Percentiles rank a stretch among this genome's conserved stretches.
These are phyloP conservation scores for Zelostemma sp. DNA, from an alignment of 1,140 invertebrate species.

Conservation along the genomic window DNA sequence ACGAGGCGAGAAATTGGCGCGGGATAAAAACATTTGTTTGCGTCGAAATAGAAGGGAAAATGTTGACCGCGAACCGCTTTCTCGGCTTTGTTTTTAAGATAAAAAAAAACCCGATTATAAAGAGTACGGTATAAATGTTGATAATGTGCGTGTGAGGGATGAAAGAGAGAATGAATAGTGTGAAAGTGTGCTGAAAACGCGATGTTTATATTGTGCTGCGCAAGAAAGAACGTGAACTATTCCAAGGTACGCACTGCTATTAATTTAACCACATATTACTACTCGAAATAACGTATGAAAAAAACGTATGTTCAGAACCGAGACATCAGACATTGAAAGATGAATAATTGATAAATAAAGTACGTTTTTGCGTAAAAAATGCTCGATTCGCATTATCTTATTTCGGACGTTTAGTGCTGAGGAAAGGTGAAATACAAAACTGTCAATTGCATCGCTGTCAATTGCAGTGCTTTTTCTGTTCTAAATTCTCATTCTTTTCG, in stretches of 20 bases:
- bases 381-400: slow-evolving; percentile 65
- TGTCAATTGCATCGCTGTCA: slow-evolving; percentile 49
- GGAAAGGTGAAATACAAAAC: slow-evolving; percentile 69
- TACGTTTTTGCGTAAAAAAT: slow-evolving; percentile 67
- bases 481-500: slow-evolving; percentile 6
- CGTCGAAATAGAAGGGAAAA: too few species aligned
- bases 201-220: slow-evolving; percentile 72
- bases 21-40: too few species aligned
- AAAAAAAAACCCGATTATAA: too few species aligned
- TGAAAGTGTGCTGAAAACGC: slow-evolving; percentile 63
- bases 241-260: slow-evolving; percentile 71
- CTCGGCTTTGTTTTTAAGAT: too few species aligned
- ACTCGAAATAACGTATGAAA: slow-evolving; percentile 64
- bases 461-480: slow-evolving; percentile 46
- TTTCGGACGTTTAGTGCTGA: slow-evolving; percentile 72
- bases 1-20: too few species aligned
- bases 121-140: slow-evolving; percentile 3
- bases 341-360: slow-evolving; percentile 66
- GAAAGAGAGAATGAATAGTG: slow-evolving; percentile 44
- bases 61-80: too few species aligned
- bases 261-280: slow-evolving; percentile 69
- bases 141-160: slow-evolving; percentile 33
- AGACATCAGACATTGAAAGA: slow-evolving; percentile 58
- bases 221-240: slow-evolving; percentile 72
- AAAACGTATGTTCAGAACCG: slow-evolving; percentile 66